Base-by-base conservation (phyloP, 2,888 invertebrate genomes). In the Seira sanloemensis region DNA sequence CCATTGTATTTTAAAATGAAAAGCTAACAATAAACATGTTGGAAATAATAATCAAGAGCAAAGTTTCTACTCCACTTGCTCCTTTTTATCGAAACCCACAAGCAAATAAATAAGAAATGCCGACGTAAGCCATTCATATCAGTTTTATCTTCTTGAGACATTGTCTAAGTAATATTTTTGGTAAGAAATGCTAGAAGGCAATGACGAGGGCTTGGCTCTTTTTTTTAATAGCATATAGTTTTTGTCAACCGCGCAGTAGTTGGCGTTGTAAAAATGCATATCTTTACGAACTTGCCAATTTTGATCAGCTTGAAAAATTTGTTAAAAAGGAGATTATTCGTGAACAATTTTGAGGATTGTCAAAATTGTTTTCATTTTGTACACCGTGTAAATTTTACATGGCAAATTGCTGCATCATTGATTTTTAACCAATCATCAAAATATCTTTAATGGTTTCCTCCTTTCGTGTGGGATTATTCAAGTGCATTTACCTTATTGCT, bases 11-110 rank as follows among this genome's bases (percentile, higher is more conserved):
- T n/a, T 9, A 72, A 19, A 54, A 46, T 19, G 24, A 72, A 23
- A 62, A 62, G n/a, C 25, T 50, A 50, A 72, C 72, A 72, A 46
- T 72, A 25, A 26, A 19, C 65, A 50, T 67, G 37, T 12, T 24
- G 23, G 62, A 26, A 74, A 58, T 74, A 37, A 62, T 46, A 68
- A 68, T 75, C 65, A 54, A 81, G 62, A 71, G 27, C 68, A 81
- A 76, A 76, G 26, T 75, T 81, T 81, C 81, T 76, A 81, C 81
- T 76, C 81, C 81, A 81, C 81, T 81, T 69, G 58, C 27, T 78
- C 27, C 68, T 23, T 7, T 58, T 4, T 58, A 18, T 62, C 23
- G 50, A 62, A 62, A 62, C 62, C 62, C 62, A 62, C 62, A 62
- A 21, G 21, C 21, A 62, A 62, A 16, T 7, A 2, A 62, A 16